Evolutionary conservation across 2,113 vertebrate species (phyloP).

Genomic region (Sarotherodon lohbergeri): DNA sequence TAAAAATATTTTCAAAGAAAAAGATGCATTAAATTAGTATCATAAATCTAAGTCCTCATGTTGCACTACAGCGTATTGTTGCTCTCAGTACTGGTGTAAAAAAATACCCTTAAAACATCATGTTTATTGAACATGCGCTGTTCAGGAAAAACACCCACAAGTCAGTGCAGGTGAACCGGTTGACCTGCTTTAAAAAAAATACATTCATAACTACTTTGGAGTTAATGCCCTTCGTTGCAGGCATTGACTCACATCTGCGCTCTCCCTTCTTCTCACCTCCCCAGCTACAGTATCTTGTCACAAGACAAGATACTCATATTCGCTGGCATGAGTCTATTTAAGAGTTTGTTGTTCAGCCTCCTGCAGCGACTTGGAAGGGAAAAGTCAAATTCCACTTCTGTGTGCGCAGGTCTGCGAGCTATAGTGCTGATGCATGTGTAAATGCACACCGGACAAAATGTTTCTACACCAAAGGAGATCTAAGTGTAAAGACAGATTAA

Average conservation of each 20-base stretch:
- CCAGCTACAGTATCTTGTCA: neutral
- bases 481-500: neutral
- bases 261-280: neutral
- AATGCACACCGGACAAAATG: neutral
- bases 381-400: neutral
- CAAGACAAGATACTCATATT: neutral
- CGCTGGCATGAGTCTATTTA: neutral
- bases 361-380: neutral
- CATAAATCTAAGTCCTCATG: neutral
- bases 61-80: neutral
- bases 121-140: neutral
- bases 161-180: neutral
- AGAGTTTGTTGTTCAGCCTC: neutral
- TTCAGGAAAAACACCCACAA: neutral
- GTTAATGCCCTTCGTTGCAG: neutral
- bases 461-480: slow-evolving; percentile 10
- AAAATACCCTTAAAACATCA: neutral
- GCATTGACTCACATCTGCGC: neutral
- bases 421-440: neutral
- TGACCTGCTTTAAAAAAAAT: neutral
- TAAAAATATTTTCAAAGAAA: neutral
- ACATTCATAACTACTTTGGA: neutral
- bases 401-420: neutral
- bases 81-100: neutral
- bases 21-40: neutral